Conservation (phyloP, 2,113 vertebrate species). For the Stercorarius parasiticus region DNA sequence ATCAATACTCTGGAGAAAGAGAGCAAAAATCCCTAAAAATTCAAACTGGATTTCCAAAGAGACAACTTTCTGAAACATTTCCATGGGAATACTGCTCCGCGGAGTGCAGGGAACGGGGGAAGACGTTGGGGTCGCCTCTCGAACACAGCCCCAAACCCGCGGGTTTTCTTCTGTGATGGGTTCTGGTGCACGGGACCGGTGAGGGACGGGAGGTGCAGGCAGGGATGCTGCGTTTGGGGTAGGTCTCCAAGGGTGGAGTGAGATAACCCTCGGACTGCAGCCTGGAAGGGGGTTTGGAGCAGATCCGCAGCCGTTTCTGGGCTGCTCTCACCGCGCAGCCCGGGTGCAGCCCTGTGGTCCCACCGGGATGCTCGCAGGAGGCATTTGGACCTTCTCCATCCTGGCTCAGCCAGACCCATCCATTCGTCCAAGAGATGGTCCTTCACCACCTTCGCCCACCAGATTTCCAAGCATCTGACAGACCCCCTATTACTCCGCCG, state of each 20-base stretch:
- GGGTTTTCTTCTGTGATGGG: not conserved
- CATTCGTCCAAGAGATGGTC: not conserved
- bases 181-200: rapidly evolving
- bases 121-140: not conserved
- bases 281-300: not conserved
- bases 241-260: not conserved
- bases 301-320: not conserved
- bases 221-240: not conserved
- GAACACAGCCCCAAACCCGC: not conserved
- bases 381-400: not conserved
- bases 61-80: not conserved
- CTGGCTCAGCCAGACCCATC: not conserved
- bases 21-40: not conserved
- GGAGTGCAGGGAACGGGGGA: not conserved
- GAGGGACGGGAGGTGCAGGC: not conserved
- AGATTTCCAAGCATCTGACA: not conserved
- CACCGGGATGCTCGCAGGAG: not conserved
- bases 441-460: not conserved
- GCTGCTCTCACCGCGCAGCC: not conserved
- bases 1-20: no score
- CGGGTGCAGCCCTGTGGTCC: not conserved
- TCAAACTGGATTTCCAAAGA: not conserved
- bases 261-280: not conserved
- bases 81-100: rapidly evolving
- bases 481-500: not conserved